phyloP scores from a whole-genome alignment of 2,113 vertebrate genomes.

The Sinocyclocheilus rhinocerous region DNA sequence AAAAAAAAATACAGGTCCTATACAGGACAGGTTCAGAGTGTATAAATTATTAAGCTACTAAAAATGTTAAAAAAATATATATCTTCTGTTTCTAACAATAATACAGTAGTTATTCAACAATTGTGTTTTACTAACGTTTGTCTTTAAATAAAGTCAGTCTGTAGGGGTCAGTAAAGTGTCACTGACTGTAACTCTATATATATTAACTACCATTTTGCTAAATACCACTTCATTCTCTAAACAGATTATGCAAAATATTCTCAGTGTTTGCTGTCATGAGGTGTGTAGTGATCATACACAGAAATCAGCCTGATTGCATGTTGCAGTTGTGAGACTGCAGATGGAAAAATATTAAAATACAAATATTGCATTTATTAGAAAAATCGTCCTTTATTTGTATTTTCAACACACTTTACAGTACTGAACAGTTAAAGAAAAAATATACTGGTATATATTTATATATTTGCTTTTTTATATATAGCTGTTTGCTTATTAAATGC shows the following conservation, averaged over 20 bases:
- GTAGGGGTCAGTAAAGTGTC: constrained; percentile 22
- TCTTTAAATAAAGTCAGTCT: neutral
- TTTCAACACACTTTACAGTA: constrained; percentile 86
- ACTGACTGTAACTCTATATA: neutral
- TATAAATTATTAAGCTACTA: neutral
- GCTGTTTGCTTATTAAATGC: constrained; percentile 83
- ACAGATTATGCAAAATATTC: neutral
- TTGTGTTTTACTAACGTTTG: neutral
- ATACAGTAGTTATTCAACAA: neutral
- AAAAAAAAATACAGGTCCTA: neutral
- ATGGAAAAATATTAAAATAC: neutral
- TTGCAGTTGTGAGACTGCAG: neutral
- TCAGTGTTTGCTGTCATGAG: neutral
- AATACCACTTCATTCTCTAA: neutral
- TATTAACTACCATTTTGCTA: neutral
- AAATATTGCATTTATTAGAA: constrained; percentile 69
- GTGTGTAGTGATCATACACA: neutral
- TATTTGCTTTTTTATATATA: constrained; percentile 76
- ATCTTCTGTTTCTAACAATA: neutral
- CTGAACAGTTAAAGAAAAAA: constrained; percentile 84
- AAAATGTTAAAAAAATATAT: neutral
- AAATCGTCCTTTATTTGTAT: constrained; percentile 83
- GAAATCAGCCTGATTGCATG: neutral
- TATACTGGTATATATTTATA: constrained; percentile 80
- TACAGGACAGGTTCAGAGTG: neutral